Evolutionary conservation across 2,797 vertebrate species (phyloP), one percentile per base, ranked within the genome.

Genomic region (Sitta carolinensis): DNA sequence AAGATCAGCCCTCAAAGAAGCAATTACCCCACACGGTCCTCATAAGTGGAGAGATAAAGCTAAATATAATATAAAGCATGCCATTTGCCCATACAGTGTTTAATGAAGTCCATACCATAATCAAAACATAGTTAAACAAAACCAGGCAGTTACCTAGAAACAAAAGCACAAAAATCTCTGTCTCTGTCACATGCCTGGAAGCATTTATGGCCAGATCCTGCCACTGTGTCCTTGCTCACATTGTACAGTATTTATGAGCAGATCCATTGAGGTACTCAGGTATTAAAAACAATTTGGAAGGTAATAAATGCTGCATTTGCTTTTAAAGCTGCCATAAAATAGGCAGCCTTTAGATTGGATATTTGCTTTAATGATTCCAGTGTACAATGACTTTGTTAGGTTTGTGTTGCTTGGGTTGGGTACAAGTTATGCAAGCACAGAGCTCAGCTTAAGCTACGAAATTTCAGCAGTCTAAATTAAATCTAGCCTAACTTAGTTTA

Each of bases 101-200:
- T 96, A 97, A 97, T 83, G 94, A 95, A 89, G 96, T 87, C 95
- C 90, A 95, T 95, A 96, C 95, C 92, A 81, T 89, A 96, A 94
- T 89, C 86, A 96, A 97, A 98, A 97, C 93, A 97, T 57, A 70
- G 93, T 90, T 96, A 97, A 97, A 97, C 84, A 97, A 94, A 93
- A 57, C 42, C 55, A 83, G 62, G 30, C 70, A 84, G 97, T 98
- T 93, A 97, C 97, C 95, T 97, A 97, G 97, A 96, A 97, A 97
- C 97, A 87, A 95, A 89, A 95, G 95, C 90, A 77, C 52, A 88
- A 70, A 72, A 91, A 83, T 93, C 69, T 90, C 76, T 95, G 63
- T 86, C 72, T 97, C 80, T 89, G 9, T 92, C 79, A 84, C 82
- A 69, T 79, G 82, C 38, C 62, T 61, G 34, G 74, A 91, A 86